A percentile compares a stretch with the other conserved stretches of the same genome.
Evolutionary conservation across 2,113 vertebrate genomes (phyloP).

Genomic region (Murina feae): DNA sequence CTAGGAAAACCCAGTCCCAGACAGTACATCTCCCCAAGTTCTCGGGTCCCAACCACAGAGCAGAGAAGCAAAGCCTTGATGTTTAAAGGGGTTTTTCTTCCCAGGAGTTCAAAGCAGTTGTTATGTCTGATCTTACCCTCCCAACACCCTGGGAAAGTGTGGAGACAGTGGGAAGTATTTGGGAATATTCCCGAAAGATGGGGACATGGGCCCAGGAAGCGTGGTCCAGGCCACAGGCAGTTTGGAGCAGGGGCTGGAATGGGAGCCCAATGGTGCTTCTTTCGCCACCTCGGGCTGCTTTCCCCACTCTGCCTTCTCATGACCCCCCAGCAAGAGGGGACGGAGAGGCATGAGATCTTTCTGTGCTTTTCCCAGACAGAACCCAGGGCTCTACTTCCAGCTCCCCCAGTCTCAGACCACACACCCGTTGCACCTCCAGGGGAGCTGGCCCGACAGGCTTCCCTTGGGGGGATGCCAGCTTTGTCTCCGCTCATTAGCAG

Average conservation of each 20-base stretch:
- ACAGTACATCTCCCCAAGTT: conserved; percentile 11
- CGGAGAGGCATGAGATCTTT: not conserved
- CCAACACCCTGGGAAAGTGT: conserved; percentile 29
- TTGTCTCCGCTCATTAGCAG: conserved; percentile 71
- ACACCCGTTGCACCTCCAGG: conserved; percentile 63
- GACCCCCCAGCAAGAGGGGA: not conserved
- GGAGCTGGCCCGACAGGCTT: conserved; percentile 71
- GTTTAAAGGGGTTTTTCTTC: conserved; percentile 64
- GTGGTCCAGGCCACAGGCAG: not conserved
- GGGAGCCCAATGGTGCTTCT: not conserved
- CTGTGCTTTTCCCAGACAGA: conserved; percentile 67
- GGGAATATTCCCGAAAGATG: conserved; percentile 26
- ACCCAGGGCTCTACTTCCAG: conserved; percentile 38
- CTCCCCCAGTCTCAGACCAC: conserved; percentile 65
- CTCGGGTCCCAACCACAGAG: conserved; percentile 40
- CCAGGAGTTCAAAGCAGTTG: conserved; percentile 66
- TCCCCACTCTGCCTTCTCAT: not conserved
- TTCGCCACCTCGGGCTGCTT: not conserved
- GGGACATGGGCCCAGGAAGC: conserved; percentile 9
- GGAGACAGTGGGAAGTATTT: conserved; percentile 20
- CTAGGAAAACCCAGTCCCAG: conserved; percentile 59
- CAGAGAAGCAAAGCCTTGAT: conserved; percentile 65
- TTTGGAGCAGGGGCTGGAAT: not conserved
- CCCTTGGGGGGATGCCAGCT: conserved; percentile 71
- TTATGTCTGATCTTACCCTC: conserved; percentile 62